Percentiles rank a stretch among this genome's conserved stretches.
These are phyloP conservation scores for Ectropis grisescens DNA, from an alignment of 1,140 invertebrate species.

Conservation along the genomic window DNA sequence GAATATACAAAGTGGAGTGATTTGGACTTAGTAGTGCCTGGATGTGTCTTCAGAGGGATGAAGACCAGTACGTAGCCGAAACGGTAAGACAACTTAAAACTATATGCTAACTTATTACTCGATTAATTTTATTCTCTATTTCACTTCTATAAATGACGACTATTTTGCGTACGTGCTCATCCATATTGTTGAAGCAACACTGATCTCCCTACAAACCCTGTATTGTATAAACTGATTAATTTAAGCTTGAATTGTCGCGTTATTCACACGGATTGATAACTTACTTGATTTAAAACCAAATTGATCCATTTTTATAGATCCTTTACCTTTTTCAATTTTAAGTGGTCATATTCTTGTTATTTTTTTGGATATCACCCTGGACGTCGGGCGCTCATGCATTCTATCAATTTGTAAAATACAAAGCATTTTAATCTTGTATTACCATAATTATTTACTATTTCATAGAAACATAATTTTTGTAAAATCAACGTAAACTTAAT, in stretches of 20 bases:
- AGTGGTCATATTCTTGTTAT: too few species aligned
- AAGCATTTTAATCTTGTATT: too few species aligned
- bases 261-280: not conserved
- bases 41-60: constrained; percentile 60
- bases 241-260: not conserved
- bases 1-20: constrained; percentile 22
- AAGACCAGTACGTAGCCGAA: constrained; percentile 46
- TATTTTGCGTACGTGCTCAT: not conserved
- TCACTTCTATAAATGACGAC: not conserved
- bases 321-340: too few species aligned
- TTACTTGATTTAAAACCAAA: too few species aligned
- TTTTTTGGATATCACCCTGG: too few species aligned
- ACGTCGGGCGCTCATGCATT: too few species aligned
- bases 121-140: too few species aligned
- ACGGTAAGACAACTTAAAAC: constrained; percentile 28
- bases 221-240: not conserved
- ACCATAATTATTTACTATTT: too few species aligned
- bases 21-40: constrained; percentile 36
- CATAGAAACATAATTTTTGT: too few species aligned
- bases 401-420: too few species aligned
- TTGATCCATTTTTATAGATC: too few species aligned
- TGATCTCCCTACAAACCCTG: not conserved
- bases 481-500: too few species aligned
- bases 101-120: not conserved
- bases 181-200: not conserved